These are phyloP conservation scores for Stenurella melanura DNA, from an alignment of 2,888 invertebrate genomes.

Conservation along the genomic window DNA sequence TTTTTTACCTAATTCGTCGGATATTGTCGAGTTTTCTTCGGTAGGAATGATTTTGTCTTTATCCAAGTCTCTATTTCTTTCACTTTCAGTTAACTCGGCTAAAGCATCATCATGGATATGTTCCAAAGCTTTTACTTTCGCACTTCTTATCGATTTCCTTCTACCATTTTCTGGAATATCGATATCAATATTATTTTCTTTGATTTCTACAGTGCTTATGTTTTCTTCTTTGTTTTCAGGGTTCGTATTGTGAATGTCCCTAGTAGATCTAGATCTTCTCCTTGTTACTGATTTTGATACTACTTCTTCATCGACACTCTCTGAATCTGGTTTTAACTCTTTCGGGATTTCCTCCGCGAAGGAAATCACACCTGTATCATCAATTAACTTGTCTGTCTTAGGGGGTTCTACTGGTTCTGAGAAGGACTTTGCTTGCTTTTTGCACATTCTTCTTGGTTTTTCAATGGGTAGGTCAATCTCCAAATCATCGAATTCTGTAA, in stretches of 20 bases:
- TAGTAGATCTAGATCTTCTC: constrained; percentile 10
- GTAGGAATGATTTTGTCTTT: constrained; percentile 23
- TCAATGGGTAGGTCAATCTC: constrained; percentile 52
- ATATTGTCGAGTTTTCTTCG: constrained; percentile 13
- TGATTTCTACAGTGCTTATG: constrained; percentile 25
- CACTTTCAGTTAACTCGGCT: constrained; percentile 55
- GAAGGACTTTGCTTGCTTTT: constrained; percentile 32
- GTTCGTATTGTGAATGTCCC: background rate
- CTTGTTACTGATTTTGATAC: background rate
- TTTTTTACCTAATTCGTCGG: constrained; percentile 18
- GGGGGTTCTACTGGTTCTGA: background rate
- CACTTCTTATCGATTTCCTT: constrained; percentile 53
- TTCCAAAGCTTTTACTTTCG: constrained; percentile 63
- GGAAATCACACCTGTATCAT: background rate
- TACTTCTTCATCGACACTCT: background rate
- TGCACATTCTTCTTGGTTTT: constrained; percentile 41
- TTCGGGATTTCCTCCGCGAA: background rate
- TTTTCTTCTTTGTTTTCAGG: constrained; percentile 24
- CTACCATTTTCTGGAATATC: constrained; percentile 39
- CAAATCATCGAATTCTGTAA: constrained; percentile 52
- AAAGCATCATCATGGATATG: constrained; percentile 61
- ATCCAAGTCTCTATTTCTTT: constrained; percentile 40
- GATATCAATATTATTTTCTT: constrained; percentile 21
- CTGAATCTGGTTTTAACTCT: background rate
- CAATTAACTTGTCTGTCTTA: background rate